Base-by-base conservation (phyloP, 2,113 vertebrate species). In the Ceratotherium simum region DNA sequence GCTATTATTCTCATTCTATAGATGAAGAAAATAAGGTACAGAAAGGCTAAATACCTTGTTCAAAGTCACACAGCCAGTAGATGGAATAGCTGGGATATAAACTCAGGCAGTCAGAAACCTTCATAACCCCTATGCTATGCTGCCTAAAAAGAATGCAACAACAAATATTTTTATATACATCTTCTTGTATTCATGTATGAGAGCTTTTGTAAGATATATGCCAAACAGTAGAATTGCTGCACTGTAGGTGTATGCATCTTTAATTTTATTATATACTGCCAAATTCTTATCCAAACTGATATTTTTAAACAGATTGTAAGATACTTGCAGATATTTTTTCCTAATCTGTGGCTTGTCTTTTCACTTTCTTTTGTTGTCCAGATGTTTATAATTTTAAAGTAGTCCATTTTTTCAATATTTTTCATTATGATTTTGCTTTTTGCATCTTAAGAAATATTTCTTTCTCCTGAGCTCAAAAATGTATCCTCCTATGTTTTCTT, bases 371-470 rank as follows among this genome's bases (percentile, higher is more conserved):
- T 87, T 84, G 18, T 90, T 64, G 25, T 92, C 10, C 36, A 85
- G 42, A 64, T 96, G 21, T 92, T 96, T 94, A 81, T 85, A 88
- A 51, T 56, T 75, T 79, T 91, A 76, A 46, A 64, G 20, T 73
- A 31, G 9, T 76, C 18, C 16, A 60, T 92, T 90, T 90, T 79
- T 6, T 36, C 78, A 20, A 1, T 17, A 31, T 39, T 92, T 95
- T 83, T 80, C 13, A 80, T 39, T 46, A n/a, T 29, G 6, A 72
- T 46, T 90, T 83, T 82, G 31, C 17, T n/a, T 64, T 91, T 88
- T 83, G 20, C 29, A 78, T 85, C 56, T 81, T 46, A 94, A 80
- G 48, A 88, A 75, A 79, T 36, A 56, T 58, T 25, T 39, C 56
- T 85, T 54, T 67, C 56, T 20, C 27, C 14, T 70, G 56, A 72